Percentiles rank a stretch among this genome's conserved stretches.
These are phyloP conservation scores for Masnerella sp. DNA, from an alignment of 2,888 invertebrate species.

Conservation along the genomic window DNA sequence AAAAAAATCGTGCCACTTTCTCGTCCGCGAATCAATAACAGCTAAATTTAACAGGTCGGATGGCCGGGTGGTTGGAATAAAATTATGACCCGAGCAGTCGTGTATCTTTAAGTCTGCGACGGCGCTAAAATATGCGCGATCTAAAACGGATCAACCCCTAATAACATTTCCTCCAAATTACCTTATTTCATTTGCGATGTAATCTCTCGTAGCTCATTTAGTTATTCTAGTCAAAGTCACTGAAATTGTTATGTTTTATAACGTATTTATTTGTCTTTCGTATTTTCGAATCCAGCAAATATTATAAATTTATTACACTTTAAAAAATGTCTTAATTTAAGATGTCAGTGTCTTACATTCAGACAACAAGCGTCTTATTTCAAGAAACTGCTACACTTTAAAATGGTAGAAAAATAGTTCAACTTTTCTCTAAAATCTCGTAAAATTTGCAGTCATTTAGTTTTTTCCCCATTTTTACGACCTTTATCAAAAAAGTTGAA, in stretches of 20 bases:
- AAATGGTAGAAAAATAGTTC: too few species aligned
- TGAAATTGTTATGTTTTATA: neutral
- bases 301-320: too few species aligned
- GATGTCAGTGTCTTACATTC: too few species aligned
- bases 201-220: conserved; percentile 12
- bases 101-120: neutral
- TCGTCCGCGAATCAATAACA: neutral
- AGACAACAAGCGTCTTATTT: too few species aligned
- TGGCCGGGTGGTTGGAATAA: neutral
- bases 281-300: too few species aligned
- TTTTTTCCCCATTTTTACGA: too few species aligned
- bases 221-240: neutral
- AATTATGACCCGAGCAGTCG: neutral
- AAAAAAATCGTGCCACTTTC: neutral
- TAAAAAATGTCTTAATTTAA: too few species aligned
- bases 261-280: too few species aligned
- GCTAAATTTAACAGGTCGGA: conserved; percentile 5
- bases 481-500: too few species aligned
- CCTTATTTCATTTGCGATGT: conserved; percentile 25
- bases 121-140: conserved; percentile 10
- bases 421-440: too few species aligned
- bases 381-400: too few species aligned
- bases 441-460: too few species aligned
- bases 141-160: conserved; percentile 9
- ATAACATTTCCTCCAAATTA: conserved; percentile 24